Conservation (phyloP, 2,797 vertebrate genomes). For the Hypotaenidia philippensis region DNA sequence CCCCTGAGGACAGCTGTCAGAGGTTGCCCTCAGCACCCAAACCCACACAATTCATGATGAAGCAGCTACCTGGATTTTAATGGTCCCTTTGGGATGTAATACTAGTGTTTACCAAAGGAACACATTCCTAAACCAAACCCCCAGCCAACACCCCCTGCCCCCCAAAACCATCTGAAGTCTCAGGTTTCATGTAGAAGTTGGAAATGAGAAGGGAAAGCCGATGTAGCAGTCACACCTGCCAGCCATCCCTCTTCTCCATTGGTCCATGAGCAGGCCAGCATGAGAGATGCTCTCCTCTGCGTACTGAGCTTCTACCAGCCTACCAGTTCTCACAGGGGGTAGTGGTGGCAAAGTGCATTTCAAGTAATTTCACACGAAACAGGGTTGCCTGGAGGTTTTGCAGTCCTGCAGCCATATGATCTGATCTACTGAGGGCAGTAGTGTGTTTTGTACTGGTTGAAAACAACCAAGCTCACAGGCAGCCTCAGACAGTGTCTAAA, state of each 20-base stretch:
- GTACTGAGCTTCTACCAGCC: not conserved
- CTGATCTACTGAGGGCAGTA: not conserved
- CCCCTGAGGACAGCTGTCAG: not conserved
- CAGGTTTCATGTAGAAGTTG: not conserved
- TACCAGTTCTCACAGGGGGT: not conserved
- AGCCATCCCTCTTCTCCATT: not conserved
- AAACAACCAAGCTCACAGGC: not conserved
- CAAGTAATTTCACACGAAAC: not conserved
- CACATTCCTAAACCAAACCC: not conserved
- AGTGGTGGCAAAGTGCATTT: fast-evolving
- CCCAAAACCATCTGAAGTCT: not conserved
- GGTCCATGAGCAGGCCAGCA: not conserved
- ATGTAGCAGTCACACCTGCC: fast-evolving
- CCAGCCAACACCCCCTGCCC: too few species aligned
- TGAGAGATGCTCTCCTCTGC: not conserved
- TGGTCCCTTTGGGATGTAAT: not conserved
- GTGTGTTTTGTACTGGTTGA: not conserved
- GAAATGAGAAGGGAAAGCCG: not conserved
- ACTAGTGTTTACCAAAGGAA: not conserved
- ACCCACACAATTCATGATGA: not conserved
- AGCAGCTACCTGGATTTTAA: not conserved
- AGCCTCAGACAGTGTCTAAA: not conserved
- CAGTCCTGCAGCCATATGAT: fast-evolving
- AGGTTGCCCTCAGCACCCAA: not conserved
- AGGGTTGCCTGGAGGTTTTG: not conserved